phyloP scores from a whole-genome alignment of 2,888 invertebrate species.

The Eupithecia inturbata region DNA sequence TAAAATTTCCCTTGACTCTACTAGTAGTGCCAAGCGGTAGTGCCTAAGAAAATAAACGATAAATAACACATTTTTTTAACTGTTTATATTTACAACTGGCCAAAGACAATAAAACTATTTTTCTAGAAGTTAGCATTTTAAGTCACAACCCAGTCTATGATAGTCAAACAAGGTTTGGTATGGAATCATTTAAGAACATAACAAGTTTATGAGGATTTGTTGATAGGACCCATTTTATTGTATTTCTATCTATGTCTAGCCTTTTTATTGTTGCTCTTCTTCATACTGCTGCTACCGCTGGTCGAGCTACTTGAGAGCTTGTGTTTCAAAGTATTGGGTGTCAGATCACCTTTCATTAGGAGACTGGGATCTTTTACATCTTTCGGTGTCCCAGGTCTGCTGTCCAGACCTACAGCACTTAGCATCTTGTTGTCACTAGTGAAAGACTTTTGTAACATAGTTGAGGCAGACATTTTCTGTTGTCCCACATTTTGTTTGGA shows the following conservation, averaged over 20 bases:
- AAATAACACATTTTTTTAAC: constrained; percentile 40
- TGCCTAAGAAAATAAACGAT: too few relatives aligned
- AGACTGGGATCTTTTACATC: constrained; percentile 70
- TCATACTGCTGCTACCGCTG: constrained; percentile 85
- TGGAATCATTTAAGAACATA: constrained; percentile 1
- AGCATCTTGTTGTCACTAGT: constrained; percentile 74
- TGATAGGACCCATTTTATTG: background rate
- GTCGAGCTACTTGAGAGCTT: constrained; percentile 73
- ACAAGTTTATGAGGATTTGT: background rate
- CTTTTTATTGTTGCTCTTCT: constrained; percentile 92
- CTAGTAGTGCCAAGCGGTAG: too few relatives aligned
- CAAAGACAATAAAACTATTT: constrained; percentile 47
- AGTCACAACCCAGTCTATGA: background rate
- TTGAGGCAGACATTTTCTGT: constrained; percentile 62
- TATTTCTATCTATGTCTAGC: constrained; percentile 88
- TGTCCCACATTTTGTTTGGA: constrained; percentile 74
- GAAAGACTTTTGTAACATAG: constrained; percentile 74
- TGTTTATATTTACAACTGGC: constrained; percentile 50
- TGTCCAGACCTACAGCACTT: constrained; percentile 72
- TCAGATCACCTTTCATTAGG: constrained; percentile 69
- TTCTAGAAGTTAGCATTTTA: background rate
- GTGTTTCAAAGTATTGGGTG: constrained; percentile 80
- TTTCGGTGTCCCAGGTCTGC: constrained; percentile 79
- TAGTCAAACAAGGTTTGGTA: background rate
- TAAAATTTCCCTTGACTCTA: too few relatives aligned